These are phyloP conservation scores for Murina feae DNA, from an alignment of 2,113 vertebrate species.

Conservation along the genomic window DNA sequence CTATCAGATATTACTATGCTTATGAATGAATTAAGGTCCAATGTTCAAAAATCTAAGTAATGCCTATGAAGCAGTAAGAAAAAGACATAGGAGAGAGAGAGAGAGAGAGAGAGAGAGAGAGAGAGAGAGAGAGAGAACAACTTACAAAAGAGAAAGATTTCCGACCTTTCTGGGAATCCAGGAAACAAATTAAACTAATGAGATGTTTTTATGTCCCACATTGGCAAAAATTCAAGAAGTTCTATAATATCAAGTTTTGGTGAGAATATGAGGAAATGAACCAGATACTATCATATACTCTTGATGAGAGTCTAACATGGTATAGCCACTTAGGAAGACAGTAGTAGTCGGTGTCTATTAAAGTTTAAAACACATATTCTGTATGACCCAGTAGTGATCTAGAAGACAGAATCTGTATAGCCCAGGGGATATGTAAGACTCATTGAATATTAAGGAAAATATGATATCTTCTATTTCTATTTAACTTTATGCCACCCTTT, in stretches of 20 bases:
- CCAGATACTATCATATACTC: not conserved
- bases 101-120: not conserved
- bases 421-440: not conserved
- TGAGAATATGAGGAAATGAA: not conserved
- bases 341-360: not conserved
- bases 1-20: not conserved
- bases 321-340: not conserved
- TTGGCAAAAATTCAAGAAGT: not conserved
- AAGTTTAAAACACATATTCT: not conserved
- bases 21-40: not conserved
- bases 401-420: not conserved
- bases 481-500: not conserved
- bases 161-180: not conserved
- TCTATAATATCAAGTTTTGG: not conserved
- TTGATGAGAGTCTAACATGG: not conserved
- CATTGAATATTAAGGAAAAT: not conserved
- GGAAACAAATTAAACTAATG: not conserved
- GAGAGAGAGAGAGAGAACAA: not conserved
- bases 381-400: not conserved
- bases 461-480: not conserved
- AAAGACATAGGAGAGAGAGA: not conserved
- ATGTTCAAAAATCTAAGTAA: not conserved
- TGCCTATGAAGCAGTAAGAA: not conserved
- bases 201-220: not conserved
- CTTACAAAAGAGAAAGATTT: not conserved